Conservation (phyloP, 2,113 vertebrate species). For the Microtus richardsoni region DNA sequence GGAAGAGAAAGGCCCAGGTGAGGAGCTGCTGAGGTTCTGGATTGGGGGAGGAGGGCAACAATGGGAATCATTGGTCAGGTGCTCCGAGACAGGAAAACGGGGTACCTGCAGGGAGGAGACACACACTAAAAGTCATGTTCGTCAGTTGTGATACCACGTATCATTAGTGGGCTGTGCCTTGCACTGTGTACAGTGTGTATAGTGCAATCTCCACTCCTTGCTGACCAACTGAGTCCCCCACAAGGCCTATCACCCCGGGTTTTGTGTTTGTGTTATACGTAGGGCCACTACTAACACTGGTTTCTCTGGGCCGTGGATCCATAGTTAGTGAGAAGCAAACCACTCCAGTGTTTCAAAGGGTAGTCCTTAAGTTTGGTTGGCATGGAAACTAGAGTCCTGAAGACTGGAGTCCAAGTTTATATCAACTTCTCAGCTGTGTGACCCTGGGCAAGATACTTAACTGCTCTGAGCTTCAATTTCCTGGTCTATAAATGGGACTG, state of each 20-base stretch:
- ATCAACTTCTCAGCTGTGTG: conserved; percentile 6
- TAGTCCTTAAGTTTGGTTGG: background rate
- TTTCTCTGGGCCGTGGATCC: background rate
- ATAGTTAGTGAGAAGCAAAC: background rate
- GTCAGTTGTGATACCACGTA: fast-evolving
- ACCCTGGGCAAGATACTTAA: background rate
- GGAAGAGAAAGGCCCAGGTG: background rate
- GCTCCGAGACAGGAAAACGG: background rate
- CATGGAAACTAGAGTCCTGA: background rate
- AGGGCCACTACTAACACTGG: background rate
- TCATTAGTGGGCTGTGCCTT: fast-evolving
- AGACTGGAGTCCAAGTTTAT: background rate
- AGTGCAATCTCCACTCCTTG: background rate
- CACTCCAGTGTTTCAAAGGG: background rate
- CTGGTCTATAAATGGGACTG: background rate
- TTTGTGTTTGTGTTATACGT: fast-evolving
- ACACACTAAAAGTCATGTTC: background rate
- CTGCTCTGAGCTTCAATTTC: background rate
- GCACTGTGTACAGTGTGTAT: background rate
- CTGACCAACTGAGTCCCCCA: background rate
- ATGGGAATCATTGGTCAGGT: background rate
- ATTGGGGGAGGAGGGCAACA: fast-evolving
- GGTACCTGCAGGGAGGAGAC: fast-evolving
- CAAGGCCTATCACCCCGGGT: background rate
- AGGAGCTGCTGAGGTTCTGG: background rate